phyloP scores from a whole-genome alignment of 2,888 invertebrate species.

The Cephus sareptanus region DNA sequence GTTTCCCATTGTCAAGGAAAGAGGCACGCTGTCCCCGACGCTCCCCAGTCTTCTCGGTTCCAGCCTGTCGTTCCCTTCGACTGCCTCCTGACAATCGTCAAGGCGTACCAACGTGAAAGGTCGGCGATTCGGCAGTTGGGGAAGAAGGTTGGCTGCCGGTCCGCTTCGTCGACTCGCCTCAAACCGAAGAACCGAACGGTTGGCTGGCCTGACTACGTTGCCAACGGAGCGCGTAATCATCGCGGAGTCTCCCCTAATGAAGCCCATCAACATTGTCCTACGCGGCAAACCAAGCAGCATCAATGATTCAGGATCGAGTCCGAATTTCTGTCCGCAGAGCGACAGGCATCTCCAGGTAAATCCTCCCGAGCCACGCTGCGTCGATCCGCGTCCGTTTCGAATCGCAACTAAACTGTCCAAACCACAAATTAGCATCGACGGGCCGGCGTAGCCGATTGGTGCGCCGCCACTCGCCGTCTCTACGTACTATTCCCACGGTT shows the following conservation, averaged over 20 bases:
- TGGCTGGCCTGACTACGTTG: neutral
- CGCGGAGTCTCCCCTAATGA: slow-evolving; percentile 38
- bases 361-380: slow-evolving; percentile 14
- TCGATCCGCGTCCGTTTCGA: slow-evolving; percentile 20
- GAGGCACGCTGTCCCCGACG: neutral
- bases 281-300: slow-evolving; percentile 14
- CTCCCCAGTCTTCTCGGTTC: neutral
- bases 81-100: neutral
- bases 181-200: neutral
- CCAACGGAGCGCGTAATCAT: slow-evolving; percentile 39
- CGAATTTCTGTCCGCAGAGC: slow-evolving; percentile 1
- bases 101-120: neutral
- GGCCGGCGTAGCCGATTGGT: slow-evolving; percentile 29
- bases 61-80: neutral
- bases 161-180: neutral
- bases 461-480: neutral
- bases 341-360: neutral
- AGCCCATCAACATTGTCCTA: neutral
- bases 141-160: neutral
- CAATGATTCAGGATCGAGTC: slow-evolving; percentile 26
- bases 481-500: neutral
- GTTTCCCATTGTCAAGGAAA: neutral
- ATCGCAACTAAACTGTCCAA: slow-evolving; percentile 28
- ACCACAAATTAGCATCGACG: slow-evolving; percentile 37
- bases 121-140: neutral